Conservation (phyloP, 2,888 invertebrate genomes). For the Selenia dentaria region DNA sequence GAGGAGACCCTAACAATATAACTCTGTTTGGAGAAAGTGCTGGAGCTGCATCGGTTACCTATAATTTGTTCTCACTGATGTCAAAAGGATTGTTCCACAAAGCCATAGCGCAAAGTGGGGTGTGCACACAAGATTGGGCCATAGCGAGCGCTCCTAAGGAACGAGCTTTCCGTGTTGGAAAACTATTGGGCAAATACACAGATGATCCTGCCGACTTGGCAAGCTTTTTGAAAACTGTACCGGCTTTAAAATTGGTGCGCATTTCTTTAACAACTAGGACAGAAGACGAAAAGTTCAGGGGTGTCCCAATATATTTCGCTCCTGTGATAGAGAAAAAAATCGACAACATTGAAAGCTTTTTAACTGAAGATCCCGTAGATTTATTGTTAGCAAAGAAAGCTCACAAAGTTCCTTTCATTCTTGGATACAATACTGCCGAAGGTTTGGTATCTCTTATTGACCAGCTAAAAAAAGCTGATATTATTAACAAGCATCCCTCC, state of each 20-base stretch:
- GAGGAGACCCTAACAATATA: slow-evolving; percentile 61
- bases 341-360: slow-evolving; percentile 47
- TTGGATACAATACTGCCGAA: slow-evolving; percentile 61
- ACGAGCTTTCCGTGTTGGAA: slow-evolving; percentile 56
- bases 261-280: slow-evolving; percentile 45
- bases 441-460: slow-evolving; percentile 47
- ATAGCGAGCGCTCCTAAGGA: slow-evolving; percentile 41
- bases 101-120: slow-evolving; percentile 70
- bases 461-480: slow-evolving; percentile 41
- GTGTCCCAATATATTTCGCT: slow-evolving; percentile 52
- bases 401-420: slow-evolving; percentile 53
- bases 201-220: slow-evolving; percentile 49
- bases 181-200: slow-evolving; percentile 56
- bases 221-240: slow-evolving; percentile 48
- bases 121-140: slow-evolving; percentile 55
- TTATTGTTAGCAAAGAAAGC: slow-evolving; percentile 45
- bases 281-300: slow-evolving; percentile 51
- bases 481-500: slow-evolving; percentile 46
- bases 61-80: slow-evolving; percentile 67
- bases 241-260: slow-evolving; percentile 47
- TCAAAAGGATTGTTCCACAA: slow-evolving; percentile 66
- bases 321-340: slow-evolving; percentile 56
- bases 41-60: slow-evolving; percentile 61
- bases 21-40: slow-evolving; percentile 73
- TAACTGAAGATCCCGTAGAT: slow-evolving; percentile 50